These are phyloP conservation scores for Apodemia duryi DNA, from an alignment of 2,888 invertebrate genomes.

Conservation along the genomic window DNA sequence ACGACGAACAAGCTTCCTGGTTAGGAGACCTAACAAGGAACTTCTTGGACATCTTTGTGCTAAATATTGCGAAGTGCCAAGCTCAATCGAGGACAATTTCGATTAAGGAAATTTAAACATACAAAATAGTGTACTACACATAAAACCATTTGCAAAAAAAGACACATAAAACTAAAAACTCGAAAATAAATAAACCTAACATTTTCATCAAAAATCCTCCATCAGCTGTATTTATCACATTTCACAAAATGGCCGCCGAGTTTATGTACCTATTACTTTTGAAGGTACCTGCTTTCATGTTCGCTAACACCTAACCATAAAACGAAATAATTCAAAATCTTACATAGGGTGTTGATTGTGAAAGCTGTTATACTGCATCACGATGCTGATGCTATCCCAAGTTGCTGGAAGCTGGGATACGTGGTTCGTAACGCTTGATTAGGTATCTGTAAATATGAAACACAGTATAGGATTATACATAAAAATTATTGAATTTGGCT, in stretches of 20 bases:
- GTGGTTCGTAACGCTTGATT: conserved; percentile 60
- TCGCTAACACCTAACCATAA: no score
- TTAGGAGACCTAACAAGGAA: no score
- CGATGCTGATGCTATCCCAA: conserved; percentile 35
- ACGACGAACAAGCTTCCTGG: no score
- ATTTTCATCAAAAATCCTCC: conserved; percentile 28
- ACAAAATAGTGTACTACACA: neutral
- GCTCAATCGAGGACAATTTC: no score
- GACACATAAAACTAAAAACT: neutral
- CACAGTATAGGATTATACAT: neutral
- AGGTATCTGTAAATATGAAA: conserved; percentile 57
- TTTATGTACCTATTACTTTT: conserved; percentile 7
- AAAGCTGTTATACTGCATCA: conserved; percentile 76
- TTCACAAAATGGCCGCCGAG: conserved; percentile 75
- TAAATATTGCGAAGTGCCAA: no score
- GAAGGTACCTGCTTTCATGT: conserved; percentile 1
- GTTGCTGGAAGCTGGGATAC: conserved; percentile 40
- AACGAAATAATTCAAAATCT: conserved; percentile 34
- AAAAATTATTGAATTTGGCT: neutral
- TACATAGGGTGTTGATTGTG: conserved; percentile 76
- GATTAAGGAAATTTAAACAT: no score
- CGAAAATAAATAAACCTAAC: neutral
- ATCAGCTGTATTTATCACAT: conserved; percentile 60
- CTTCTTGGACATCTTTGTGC: no score
- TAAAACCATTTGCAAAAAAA: neutral